Evolutionary conservation across 2,888 invertebrate genomes (phyloP).

Genomic region (Eristalis intricaria): DNA sequence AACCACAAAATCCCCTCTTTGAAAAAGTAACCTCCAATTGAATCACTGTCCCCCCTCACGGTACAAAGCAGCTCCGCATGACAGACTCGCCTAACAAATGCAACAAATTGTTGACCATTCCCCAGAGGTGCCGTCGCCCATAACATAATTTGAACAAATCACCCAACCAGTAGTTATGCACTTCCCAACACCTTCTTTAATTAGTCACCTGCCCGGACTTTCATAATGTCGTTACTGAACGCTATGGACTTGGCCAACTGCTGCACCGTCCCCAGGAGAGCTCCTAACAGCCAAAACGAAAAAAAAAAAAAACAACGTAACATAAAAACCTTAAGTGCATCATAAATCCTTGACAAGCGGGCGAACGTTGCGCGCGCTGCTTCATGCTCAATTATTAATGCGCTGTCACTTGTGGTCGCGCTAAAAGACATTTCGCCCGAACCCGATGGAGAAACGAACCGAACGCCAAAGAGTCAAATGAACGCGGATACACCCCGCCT

Average conservation of each 20-base stretch:
- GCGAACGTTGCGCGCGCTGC: conserved; percentile 44
- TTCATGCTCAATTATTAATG: conserved; percentile 66
- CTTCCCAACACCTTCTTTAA: conserved; percentile 37
- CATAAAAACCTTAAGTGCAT: conserved; percentile 53
- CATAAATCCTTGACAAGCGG: conserved; percentile 67
- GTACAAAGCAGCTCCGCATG: not conserved
- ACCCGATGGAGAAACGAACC: conserved; percentile 4
- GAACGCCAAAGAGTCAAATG: conserved; percentile 1
- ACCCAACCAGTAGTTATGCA: conserved; percentile 18
- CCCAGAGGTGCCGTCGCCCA: not conserved
- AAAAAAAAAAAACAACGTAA: not conserved
- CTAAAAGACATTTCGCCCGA: conserved; percentile 59
- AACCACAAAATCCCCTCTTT: not conserved
- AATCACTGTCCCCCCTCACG: not conserved
- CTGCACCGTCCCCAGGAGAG: not conserved
- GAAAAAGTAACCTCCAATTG: not conserved
- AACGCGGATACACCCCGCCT: conserved; percentile 6
- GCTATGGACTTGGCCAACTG: not conserved
- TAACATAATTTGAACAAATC: conserved; percentile 42
- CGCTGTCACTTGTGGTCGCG: conserved; percentile 64
- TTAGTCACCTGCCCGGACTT: conserved; percentile 14
- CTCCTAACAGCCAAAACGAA: not conserved
- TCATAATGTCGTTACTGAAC: not conserved
- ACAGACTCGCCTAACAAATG: not conserved
- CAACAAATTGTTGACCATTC: not conserved